These are phyloP conservation scores for Drosophila pandora DNA, from an alignment of 1,140 invertebrate species.

Conservation along the genomic window DNA sequence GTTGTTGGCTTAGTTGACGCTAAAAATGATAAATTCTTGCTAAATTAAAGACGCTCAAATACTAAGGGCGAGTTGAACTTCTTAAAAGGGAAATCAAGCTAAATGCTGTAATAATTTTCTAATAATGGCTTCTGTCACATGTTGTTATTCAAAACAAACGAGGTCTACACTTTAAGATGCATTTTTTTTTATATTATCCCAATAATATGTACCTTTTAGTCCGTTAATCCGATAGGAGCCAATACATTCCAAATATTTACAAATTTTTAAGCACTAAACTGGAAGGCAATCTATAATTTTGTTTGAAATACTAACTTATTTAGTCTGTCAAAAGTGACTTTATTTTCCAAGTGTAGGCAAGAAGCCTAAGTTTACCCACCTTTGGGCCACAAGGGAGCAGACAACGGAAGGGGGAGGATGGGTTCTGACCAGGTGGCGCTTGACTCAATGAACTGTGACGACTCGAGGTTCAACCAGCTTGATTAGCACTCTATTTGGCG, in stretches of 20 bases:
- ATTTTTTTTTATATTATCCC: too few species aligned
- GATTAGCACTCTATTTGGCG: constrained; percentile 53
- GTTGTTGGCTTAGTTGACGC: constrained; percentile 35
- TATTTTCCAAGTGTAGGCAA: background rate
- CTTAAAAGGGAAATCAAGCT: background rate
- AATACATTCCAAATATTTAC: too few species aligned
- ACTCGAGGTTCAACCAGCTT: constrained; percentile 58
- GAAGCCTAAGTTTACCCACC: background rate
- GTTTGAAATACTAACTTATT: background rate
- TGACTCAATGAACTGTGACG: constrained; percentile 69
- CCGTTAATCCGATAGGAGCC: too few species aligned
- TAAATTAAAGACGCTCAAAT: background rate
- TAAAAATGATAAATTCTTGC: background rate
- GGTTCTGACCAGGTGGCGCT: constrained; percentile 50
- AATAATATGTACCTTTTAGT: too few species aligned
- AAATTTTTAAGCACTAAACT: background rate
- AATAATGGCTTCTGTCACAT: too few species aligned
- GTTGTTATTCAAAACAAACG: background rate
- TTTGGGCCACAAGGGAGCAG: background rate
- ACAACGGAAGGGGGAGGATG: background rate
- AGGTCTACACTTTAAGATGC: background rate
- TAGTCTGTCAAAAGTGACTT: background rate
- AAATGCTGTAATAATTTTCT: too few species aligned
- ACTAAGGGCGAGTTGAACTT: background rate
- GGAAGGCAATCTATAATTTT: constrained; percentile 1